Evolutionary conservation across 2,888 invertebrate genomes (phyloP), one percentile per base, ranked within the genome.

Genomic region (Oxycera nigricornis): DNA sequence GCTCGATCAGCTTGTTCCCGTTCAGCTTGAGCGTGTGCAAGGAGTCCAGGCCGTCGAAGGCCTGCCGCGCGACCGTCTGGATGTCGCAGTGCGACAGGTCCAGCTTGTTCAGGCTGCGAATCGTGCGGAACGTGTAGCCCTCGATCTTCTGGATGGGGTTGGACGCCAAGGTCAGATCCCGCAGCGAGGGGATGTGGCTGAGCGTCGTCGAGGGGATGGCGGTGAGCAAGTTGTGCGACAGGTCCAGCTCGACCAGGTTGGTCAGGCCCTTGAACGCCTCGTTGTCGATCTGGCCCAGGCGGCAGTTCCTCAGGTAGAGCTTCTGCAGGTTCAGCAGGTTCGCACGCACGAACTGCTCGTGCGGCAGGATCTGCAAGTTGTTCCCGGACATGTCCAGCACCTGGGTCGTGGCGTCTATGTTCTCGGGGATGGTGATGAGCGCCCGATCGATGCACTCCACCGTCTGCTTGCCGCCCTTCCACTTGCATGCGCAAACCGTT

Each of bases 381-480:
- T 96, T 96, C 78, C 92, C 92, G 78, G 94, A 94, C 83, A 95
- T 89, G 86, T 96, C 95, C 82, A 96, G 87, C 80, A 96, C 95
- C 87, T 96, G 96, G 39, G 96, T 96, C 80, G 92, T 94, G 52
- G 93, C 90, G 85, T 95, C 94, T 78, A 95, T 92, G 81, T 91
- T 91, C 80, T 93, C 92, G 61, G 96, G 96, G 79, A 96, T 92
- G 73, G 92, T 91, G 81, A 93, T 94, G 78, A 96, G 89, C 75
- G 91, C 91, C 75, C 92, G 91, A 84, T 94, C 92, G 82, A 91
- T 91, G 86, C 96, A 96, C 86, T 95, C 95, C 76, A 95, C 96
- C 68, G 95, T 94, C 84, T 94, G 94, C 85, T 96, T 96, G 79
- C 96, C 96, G 81, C 93, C 92, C 86, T 95, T 95, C 96, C 96